A percentile compares a stretch with the other conserved stretches of the same genome.
Evolutionary conservation across 2,888 invertebrate genomes (phyloP).

Genomic region (Cylloceria caligata): DNA sequence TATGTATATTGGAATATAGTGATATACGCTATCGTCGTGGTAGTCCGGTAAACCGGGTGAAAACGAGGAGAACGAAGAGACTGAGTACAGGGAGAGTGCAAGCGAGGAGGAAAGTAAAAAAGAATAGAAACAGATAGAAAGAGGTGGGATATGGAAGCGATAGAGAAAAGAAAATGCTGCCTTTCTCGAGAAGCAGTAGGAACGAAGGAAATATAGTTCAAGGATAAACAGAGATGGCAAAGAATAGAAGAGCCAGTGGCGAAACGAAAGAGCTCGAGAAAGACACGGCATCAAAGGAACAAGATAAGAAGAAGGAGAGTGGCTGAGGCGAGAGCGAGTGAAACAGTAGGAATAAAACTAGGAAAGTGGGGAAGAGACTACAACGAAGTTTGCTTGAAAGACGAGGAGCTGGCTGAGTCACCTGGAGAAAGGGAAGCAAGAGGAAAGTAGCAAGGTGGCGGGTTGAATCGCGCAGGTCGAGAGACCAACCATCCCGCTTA

Average conservation of each 20-base stretch:
- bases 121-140: constrained; percentile 15
- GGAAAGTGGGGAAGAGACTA: constrained; percentile 41
- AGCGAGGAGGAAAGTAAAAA: constrained; percentile 12
- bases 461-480: constrained; percentile 39
- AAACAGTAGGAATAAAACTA: background rate
- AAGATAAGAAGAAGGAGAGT: constrained; percentile 54
- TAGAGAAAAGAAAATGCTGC: constrained; percentile 19
- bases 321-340: constrained; percentile 12
- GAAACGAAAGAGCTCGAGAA: constrained; percentile 51
- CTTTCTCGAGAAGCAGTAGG: constrained; percentile 1
- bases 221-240: constrained; percentile 26
- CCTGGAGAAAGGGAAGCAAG: background rate
- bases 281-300: constrained; percentile 57
- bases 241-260: constrained; percentile 47
- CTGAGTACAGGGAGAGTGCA: constrained; percentile 23
- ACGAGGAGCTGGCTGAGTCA: constrained; percentile 35
- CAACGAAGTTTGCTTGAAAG: constrained; percentile 64
- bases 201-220: background rate
- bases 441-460: constrained; percentile 43
- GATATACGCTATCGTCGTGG: constrained; percentile 21
- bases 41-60: constrained; percentile 42
- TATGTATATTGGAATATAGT: constrained; percentile 42
- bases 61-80: constrained; percentile 33
- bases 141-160: constrained; percentile 32
- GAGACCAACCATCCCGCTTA: constrained; percentile 34